Base-by-base conservation (phyloP, 1,140 invertebrate genomes). In the Hylaeus volcanicus region DNA sequence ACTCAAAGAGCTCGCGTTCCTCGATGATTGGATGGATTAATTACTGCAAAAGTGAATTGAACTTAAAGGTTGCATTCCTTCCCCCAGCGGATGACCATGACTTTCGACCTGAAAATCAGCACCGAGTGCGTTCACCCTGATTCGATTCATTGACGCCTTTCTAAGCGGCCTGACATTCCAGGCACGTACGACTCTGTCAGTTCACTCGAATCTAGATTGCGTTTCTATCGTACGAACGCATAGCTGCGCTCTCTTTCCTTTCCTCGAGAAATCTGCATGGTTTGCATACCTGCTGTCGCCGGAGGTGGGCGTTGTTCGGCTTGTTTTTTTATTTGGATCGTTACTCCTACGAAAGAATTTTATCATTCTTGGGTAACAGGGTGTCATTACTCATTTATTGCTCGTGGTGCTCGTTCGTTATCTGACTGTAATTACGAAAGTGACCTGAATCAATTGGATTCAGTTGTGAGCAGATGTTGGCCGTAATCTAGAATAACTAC, bases 201-300 rank as follows among this genome's bases (percentile, higher is more conserved):
- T 61, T 56, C 65, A 43, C 56, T 86, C 72, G 80, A 86, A 79
- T 86, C 85, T 69, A 79, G 76, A 86, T 86, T 86, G 74, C 85
- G 53, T 86, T 86, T 85, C 83, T 56, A 39, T 73, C 60, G 65
- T 60, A 58, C 48, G 65, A 61, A 72, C 82, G 70, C 79, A 55
- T 80, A 63, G 69, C 37, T 37, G 63, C 68, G 65, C 74, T 85
- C 56, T 75, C 84, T 56, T 70, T 80, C 58, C 81, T 83, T 86
- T 83, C 85, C 37, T 86, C 64, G 84, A 79, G 74, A 86, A 84
- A 78, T 81, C 82, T 79, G 41, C 69, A 71, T 58, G 37, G 4
- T 26, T 66, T 61, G 55, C 39, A 53, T 26, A 26, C 45, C 12
- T 74, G 39, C 66, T 58, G 48, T 63, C 56, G 11, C 48, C 56